These are phyloP conservation scores for Caenorhabditis macrosperma DNA, from an alignment of 2,888 invertebrate genomes.

Conservation along the genomic window DNA sequence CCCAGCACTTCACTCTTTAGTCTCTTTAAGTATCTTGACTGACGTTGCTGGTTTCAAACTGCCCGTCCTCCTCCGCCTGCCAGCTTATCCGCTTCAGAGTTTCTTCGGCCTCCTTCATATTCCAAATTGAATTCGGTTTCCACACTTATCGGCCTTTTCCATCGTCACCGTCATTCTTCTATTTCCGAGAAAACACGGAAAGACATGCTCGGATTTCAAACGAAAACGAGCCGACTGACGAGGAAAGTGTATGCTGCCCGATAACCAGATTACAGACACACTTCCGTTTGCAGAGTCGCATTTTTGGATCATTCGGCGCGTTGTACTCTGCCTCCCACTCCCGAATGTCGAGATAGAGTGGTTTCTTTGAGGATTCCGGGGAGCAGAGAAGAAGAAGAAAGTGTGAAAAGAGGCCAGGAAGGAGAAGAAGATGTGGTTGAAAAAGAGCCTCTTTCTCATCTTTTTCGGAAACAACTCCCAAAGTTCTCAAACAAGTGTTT, in stretches of 20 bases:
- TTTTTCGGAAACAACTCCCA: not conserved
- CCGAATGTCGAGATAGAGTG: too few relatives aligned
- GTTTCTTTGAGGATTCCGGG: too few relatives aligned
- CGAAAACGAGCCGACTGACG: not conserved
- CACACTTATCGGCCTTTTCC: not conserved
- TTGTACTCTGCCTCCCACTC: not conserved
- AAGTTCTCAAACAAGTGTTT: not conserved
- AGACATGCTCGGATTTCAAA: not conserved
- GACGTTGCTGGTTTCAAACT: not conserved
- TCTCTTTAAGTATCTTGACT: not conserved
- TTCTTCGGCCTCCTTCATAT: not conserved
- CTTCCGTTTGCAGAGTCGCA: constrained; percentile 12
- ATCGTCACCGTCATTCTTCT: not conserved
- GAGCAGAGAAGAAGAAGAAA: not conserved
- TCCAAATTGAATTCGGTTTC: not conserved
- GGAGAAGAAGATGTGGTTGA: not conserved
- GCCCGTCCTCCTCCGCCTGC: not conserved
- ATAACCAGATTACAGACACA: constrained; percentile 52
- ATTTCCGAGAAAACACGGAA: not conserved
- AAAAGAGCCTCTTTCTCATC: not conserved
- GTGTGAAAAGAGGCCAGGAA: not conserved
- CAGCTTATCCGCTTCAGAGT: not conserved
- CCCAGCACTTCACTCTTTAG: not conserved
- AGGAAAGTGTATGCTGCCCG: constrained; percentile 22
- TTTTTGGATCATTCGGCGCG: not conserved